phyloP scores from a whole-genome alignment of 2,113 vertebrate genomes.

The Gasterosteus nipponicus region DNA sequence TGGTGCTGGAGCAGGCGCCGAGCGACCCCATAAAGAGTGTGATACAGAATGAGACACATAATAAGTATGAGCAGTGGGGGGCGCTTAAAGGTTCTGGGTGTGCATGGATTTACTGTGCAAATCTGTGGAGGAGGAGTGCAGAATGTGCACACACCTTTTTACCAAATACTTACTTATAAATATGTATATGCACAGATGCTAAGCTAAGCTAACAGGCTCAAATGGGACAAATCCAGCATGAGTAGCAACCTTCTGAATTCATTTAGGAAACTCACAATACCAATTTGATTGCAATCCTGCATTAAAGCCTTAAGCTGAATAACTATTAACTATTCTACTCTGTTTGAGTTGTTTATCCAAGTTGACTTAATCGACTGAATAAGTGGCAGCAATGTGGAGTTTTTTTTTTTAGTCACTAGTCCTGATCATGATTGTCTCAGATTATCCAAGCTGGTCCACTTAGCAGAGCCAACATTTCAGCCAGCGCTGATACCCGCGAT shows the following conservation, averaged over 20 bases:
- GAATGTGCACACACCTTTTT: constrained; percentile 6
- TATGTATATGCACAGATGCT: constrained; percentile 26
- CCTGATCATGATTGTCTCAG: background rate
- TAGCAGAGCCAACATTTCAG: background rate
- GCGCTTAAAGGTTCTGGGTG: constrained; percentile 32
- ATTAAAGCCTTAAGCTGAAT: constrained; percentile 40
- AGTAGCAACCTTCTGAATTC: background rate
- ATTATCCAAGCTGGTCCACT: constrained; percentile 13
- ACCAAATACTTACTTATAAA: background rate
- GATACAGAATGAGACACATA: constrained; percentile 55
- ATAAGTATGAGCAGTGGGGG: constrained; percentile 39
- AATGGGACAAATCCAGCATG: background rate
- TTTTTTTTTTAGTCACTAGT: background rate
- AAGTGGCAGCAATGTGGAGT: background rate
- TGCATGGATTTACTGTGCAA: constrained; percentile 43
- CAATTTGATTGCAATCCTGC: constrained; percentile 22
- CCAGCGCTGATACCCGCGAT: background rate
- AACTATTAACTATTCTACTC: constrained; percentile 1
- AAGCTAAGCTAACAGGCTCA: background rate
- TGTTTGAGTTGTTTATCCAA: constrained; percentile 12
- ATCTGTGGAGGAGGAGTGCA: constrained; percentile 33
- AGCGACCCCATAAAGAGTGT: constrained; percentile 40
- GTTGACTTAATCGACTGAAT: constrained; percentile 28
- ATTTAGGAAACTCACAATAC: constrained; percentile 10
- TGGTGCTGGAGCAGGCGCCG: constrained; percentile 15